These are phyloP conservation scores for Apaloderma vittatum DNA, from an alignment of 2,113 vertebrate species.

Conservation along the genomic window DNA sequence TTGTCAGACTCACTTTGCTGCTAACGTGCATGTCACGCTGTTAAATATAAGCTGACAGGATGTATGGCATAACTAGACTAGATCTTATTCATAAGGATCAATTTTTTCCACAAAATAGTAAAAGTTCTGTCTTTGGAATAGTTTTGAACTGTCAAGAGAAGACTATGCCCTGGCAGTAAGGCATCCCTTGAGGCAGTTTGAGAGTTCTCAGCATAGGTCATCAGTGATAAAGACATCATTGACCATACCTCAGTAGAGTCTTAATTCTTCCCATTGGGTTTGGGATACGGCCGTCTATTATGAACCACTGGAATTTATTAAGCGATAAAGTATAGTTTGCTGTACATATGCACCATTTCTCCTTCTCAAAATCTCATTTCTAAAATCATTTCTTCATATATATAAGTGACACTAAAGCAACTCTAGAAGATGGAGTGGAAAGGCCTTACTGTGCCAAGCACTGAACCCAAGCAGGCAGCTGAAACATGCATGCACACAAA, in stretches of 20 bases:
- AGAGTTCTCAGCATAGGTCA: neutral
- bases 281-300: neutral
- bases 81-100: neutral
- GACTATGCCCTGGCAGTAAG: neutral
- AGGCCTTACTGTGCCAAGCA: neutral
- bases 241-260: fast-evolving
- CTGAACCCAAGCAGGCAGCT: neutral
- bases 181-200: neutral
- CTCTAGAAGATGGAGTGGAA: neutral
- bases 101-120: neutral
- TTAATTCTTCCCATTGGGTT: neutral
- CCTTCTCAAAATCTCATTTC: neutral
- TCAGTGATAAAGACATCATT: neutral
- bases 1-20: slow-evolving; percentile 35
- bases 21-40: neutral
- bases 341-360: neutral
- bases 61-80: neutral
- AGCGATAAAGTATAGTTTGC: neutral
- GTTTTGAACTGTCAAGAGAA: neutral
- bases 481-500: fast-evolving
- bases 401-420: neutral
- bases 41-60: slow-evolving; percentile 30
- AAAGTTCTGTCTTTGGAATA: neutral
- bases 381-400: neutral
- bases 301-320: neutral